A percentile compares a stretch with the other conserved stretches of the same genome.
phyloP scores from a whole-genome alignment of 2,113 vertebrate genomes.

The Rhinichthys klamathensis region DNA sequence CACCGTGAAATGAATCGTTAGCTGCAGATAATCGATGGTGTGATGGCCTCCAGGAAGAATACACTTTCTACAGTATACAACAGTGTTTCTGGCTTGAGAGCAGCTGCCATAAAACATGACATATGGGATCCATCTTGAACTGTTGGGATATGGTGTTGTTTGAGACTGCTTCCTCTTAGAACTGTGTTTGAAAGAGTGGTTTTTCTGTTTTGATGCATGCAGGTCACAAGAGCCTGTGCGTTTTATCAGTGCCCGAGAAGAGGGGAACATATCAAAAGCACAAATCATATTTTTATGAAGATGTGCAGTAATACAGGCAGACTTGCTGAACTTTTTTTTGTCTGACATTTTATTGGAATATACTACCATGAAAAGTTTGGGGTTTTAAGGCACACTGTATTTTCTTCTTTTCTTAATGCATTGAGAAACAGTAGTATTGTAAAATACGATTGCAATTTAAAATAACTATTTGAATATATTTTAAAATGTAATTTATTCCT shows the following conservation, averaged over 20 bases:
- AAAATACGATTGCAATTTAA: neutral
- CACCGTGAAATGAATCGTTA: conserved; percentile 31
- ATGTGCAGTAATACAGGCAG: conserved; percentile 5
- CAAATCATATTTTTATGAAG: conserved; percentile 34
- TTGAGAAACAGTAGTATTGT: neutral
- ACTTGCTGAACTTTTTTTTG: neutral
- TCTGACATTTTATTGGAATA: too few relatives aligned
- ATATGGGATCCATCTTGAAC: conserved; percentile 38
- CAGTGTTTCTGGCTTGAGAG: conserved; percentile 32
- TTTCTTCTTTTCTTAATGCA: neutral
- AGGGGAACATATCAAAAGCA: conserved; percentile 6
- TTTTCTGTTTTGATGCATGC: conserved; percentile 21
- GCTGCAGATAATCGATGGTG: conserved; percentile 9
- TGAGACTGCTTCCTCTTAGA: neutral
- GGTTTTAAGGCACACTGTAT: neutral
- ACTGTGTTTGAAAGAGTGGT: neutral
- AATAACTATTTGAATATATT: neutral
- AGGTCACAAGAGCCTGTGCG: neutral
- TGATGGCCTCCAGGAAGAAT: conserved; percentile 50
- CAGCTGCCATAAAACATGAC: conserved; percentile 41
- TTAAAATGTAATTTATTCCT: neutral
- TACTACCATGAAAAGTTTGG: neutral
- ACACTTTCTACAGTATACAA: conserved; percentile 29
- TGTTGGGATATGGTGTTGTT: conserved; percentile 26
- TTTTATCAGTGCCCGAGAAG: neutral